Evolutionary conservation across 2,113 vertebrate genomes (phyloP), one percentile per base, ranked within the genome.

Genomic region (Ceratotherium simum): DNA sequence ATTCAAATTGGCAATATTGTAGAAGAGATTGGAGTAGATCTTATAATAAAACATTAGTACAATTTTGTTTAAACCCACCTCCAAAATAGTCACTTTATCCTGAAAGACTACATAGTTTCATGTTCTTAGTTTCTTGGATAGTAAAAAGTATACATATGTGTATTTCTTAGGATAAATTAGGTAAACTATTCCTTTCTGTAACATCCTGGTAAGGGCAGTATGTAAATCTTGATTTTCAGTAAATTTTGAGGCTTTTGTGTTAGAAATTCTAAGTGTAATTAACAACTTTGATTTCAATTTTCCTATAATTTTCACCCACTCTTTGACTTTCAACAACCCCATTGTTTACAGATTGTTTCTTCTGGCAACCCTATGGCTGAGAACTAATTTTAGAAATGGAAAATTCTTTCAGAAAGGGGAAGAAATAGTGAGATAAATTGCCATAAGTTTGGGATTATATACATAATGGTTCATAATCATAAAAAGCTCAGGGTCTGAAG

Each of bases 401-500:
- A 39, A 86, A 54, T 94, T 97, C 76, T 85, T 97, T 94, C 79
- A 85, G 8, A 64, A 96, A 93, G 46, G 65, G 39, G 70, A 82
- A 42, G 42, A 94, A 80, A 81, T n/a, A 93, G 60, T 56, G 90
- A 93, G 67, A 83, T 95, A 91, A 96, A 78, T 75, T 67, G 6
- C 78, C 85, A 69, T 46, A 36, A 92, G 6, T 39, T 80, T 98
- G 93, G 9, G 76, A 93, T 97, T 98, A 98, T 95, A 36, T 94
- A 70, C 54, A 84, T 88, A 97, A 90, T 96, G 10, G 67, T 91
- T 42, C 67, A 88, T 83, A 96, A 97, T 96, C 91, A 90, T 90
- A 91, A 98, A 58, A 96, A 82, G 42, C 97, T 97, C 80, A 91
- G 80, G 67, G 82, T 97, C 89, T 96, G 75, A 97, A 75, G n/a